Evolutionary conservation across 2,113 vertebrate species (phyloP), one percentile per base, ranked within the genome.

Genomic region (Ailurus styani): DNA sequence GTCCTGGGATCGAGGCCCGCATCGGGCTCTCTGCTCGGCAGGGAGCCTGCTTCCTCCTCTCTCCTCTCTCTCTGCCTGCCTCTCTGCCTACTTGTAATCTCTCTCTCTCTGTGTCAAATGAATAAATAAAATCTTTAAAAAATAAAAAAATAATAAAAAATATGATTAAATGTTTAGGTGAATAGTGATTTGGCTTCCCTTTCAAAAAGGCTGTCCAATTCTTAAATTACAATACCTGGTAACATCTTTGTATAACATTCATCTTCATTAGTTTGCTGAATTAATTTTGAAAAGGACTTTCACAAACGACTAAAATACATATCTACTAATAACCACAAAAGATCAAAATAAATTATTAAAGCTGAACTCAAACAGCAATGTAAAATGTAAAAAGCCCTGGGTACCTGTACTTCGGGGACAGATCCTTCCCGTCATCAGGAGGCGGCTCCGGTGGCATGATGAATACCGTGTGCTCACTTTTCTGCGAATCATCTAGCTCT

Each of bases 401-500:
- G 72, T 98, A 99, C 99, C 98, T 99, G 99, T 99, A 99, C 96
- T 98, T 99, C 57, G 98, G 97, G 64, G 98, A 68, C 40, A 98
- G 98, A 10, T 99, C 99, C 12, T 98, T 91, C 75, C 99, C 99
- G 1, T 99, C 99, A 62, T 99, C 99, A 52, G 99, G 90, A 0
- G 98, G 97, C 13, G 99, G 99, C 31, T 99, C 99, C 12, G 99
- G 99, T 15, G 99, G 99, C 99, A 99, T 99, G 97, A 99, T 99
- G 75, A 99, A 99, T 5, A 99, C 99, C 0, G 99, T 99, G 98
- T 99, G 99, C 93, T 99, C 99, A 87, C 99, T 99, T 97, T 99
- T 99, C 96, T 99, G 99, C 42, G 99, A 99, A 78, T 99, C 99
- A 89, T 99, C 99, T 98, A 99, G 98, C 94, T 99, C 99, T 98